Evolutionary conservation across 2,797 vertebrate species (phyloP).

Genomic region (Artibeus lituratus): DNA sequence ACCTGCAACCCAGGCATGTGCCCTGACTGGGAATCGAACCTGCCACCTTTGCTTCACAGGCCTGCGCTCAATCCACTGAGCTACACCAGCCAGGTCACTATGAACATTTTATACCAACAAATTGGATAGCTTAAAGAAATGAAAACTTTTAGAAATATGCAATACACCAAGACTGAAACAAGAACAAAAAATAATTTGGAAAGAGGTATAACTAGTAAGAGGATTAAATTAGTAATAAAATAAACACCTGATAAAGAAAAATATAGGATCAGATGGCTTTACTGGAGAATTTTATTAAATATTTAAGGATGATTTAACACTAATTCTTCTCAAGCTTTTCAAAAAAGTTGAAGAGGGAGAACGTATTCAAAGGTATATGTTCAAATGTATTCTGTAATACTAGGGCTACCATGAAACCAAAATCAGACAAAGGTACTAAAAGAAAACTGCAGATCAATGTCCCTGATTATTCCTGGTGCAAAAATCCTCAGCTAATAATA

Average conservation of each 20-base stretch:
- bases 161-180: background rate
- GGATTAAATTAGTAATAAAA: background rate
- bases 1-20: too few relatives aligned
- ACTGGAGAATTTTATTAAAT: background rate
- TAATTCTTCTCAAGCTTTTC: background rate
- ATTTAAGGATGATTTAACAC: background rate
- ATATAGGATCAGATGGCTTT: background rate
- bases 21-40: too few relatives aligned
- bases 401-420: background rate
- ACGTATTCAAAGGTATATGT: too few relatives aligned
- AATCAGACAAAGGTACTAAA: background rate
- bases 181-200: background rate
- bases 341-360: background rate
- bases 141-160: background rate
- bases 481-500: background rate
- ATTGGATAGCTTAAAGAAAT: background rate
- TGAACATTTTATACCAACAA: background rate
- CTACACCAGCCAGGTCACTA: too few relatives aligned
- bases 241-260: background rate
- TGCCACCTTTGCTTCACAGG: too few relatives aligned
- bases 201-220: background rate
- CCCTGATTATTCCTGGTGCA: background rate
- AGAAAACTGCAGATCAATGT: background rate
- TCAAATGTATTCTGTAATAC: background rate
- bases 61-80: too few relatives aligned